Conservation (phyloP, 2,888 invertebrate species). For the Leptopilina drosophilae region DNA sequence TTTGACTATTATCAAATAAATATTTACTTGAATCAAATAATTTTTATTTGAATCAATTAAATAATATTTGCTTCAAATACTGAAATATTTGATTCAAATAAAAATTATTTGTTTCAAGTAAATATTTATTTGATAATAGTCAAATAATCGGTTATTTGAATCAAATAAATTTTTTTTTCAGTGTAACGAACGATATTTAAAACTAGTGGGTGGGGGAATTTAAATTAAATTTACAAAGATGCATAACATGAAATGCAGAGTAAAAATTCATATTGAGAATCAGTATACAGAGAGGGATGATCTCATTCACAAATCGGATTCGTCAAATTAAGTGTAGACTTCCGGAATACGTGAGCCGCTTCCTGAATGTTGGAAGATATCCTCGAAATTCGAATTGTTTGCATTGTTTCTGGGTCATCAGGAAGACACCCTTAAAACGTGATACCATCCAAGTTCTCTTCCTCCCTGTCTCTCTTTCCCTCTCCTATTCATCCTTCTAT, state of each 20-base stretch:
- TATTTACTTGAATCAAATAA: too few relatives aligned
- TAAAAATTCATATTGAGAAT: slow-evolving; percentile 21
- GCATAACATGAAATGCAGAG: background rate
- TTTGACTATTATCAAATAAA: too few relatives aligned
- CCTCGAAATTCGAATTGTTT: slow-evolving; percentile 51
- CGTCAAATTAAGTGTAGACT: slow-evolving; percentile 30
- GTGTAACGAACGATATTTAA: background rate
- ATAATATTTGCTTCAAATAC: too few relatives aligned
- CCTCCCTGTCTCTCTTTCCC: too few relatives aligned
- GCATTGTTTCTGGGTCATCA: slow-evolving; percentile 58
- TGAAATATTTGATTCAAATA: too few relatives aligned
- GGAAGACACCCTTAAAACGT: slow-evolving; percentile 44
- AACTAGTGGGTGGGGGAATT: background rate
- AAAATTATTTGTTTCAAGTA: too few relatives aligned
- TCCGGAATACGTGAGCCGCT: slow-evolving; percentile 18
- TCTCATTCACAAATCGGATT: slow-evolving; percentile 27
- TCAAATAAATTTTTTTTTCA: too few relatives aligned
- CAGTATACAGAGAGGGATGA: background rate
- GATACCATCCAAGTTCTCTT: slow-evolving; percentile 31
- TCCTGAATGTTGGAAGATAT: slow-evolving; percentile 30
- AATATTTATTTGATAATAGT: too few relatives aligned
- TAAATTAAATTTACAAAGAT: slow-evolving; percentile 16
- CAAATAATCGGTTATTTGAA: too few relatives aligned
- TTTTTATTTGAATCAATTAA: too few relatives aligned
- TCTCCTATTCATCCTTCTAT: background rate